Conservation (phyloP, 2,797 vertebrate species). For the Champsocephalus esox region DNA sequence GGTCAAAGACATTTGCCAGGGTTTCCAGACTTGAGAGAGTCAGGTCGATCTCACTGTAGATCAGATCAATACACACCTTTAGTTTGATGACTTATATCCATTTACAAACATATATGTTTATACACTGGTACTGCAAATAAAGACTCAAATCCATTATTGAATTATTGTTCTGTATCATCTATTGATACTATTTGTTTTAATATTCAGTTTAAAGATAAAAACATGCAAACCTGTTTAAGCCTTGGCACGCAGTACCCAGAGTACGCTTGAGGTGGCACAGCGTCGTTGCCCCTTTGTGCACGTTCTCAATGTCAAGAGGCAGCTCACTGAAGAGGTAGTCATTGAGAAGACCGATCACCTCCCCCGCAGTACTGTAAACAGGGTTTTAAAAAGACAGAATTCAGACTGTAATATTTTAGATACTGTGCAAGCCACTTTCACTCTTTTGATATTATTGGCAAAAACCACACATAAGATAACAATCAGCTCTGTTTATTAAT, state of each 20-base stretch:
- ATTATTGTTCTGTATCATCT: neutral
- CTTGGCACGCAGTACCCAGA: slow-evolving; percentile 80
- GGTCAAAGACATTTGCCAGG: slow-evolving; percentile 87
- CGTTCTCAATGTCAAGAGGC: slow-evolving; percentile 84
- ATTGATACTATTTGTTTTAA: neutral
- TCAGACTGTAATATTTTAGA: neutral
- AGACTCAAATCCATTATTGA: neutral
- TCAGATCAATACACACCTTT: slow-evolving; percentile 23
- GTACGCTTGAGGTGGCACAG: slow-evolving; percentile 81
- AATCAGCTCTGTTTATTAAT: slow-evolving; percentile 21
- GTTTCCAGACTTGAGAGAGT: slow-evolving; percentile 88
- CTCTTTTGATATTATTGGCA: neutral
- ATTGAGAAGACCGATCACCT: slow-evolving; percentile 80
- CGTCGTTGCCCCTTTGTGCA: slow-evolving; percentile 81
- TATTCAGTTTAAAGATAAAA: neutral
- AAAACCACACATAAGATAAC: neutral
- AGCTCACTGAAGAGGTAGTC: slow-evolving; percentile 86
- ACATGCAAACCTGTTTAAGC: slow-evolving; percentile 81
- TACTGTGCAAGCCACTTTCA: slow-evolving; percentile 2
- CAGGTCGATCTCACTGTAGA: slow-evolving; percentile 86
- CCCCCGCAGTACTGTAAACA: slow-evolving; percentile 72
- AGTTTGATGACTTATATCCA: neutral
- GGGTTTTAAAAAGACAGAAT: slow-evolving; percentile 1
- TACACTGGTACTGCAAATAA: neutral
- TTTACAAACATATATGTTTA: neutral